Evolutionary conservation across 2,888 invertebrate species (phyloP).

Genomic region (Chaitophorus viminalis): DNA sequence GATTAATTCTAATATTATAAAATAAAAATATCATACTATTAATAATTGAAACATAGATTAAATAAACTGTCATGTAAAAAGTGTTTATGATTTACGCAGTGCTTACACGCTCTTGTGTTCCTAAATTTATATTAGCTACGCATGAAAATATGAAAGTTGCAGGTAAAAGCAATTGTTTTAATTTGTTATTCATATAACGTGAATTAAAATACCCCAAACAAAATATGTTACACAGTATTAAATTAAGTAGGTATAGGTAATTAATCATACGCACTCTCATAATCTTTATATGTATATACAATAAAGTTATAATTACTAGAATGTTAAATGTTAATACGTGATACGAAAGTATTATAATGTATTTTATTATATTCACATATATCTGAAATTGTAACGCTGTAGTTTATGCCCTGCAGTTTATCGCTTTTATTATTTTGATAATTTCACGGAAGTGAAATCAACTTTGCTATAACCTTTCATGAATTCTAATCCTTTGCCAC

Average conservation of each 20-base stretch:
- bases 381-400: background rate
- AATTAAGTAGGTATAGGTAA: no score
- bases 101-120: background rate
- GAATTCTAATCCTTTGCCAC: no score
- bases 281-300: no score
- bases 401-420: background rate
- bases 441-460: background rate
- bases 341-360: no score
- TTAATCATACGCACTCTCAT: background rate
- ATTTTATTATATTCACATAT: background rate
- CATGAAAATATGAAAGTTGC: no score
- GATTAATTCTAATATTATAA: background rate
- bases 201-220: background rate
- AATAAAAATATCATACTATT: background rate
- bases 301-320: no score
- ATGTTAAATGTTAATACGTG: background rate
- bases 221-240: no score
- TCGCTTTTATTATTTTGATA: background rate
- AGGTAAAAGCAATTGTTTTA: no score
- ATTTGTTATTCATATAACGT: background rate
- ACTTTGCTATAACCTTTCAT: no score
- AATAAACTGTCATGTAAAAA: background rate
- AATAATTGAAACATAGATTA: background rate
- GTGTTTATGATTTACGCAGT: background rate
- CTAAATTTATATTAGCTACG: background rate